Conservation (phyloP, 2,888 invertebrate species). For the Drosophila meridiana region DNA sequence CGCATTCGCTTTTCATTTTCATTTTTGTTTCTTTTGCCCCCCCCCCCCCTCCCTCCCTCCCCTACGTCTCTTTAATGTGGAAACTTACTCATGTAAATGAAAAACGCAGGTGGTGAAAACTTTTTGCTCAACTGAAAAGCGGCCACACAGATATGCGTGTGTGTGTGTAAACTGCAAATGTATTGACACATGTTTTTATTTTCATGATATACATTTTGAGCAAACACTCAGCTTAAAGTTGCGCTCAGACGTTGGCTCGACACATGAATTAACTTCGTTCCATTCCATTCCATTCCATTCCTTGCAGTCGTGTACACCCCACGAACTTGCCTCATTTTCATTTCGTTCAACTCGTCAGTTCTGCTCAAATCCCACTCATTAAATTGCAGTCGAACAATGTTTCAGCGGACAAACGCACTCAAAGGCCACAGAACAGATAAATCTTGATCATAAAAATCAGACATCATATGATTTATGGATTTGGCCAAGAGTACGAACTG, state of each 20-base stretch:
- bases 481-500: not conserved
- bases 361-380: slow-evolving; percentile 12
- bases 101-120: slow-evolving; percentile 71
- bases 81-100: slow-evolving; percentile 80
- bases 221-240: slow-evolving; percentile 48
- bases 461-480: slow-evolving; percentile 29
- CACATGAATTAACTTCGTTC: slow-evolving; percentile 67
- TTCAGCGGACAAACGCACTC: slow-evolving; percentile 11
- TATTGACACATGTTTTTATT: slow-evolving; percentile 62
- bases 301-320: not conserved
- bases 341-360: not conserved
- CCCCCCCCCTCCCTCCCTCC: not conserved
- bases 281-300: not conserved
- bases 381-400: slow-evolving; percentile 48
- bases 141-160: slow-evolving; percentile 19
- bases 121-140: slow-evolving; percentile 53
- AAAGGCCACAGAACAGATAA: slow-evolving; percentile 8
- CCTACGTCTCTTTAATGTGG: slow-evolving; percentile 56
- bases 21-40: slow-evolving; percentile 30
- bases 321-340: too few relatives aligned
- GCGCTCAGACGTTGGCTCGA: slow-evolving; percentile 19
- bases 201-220: slow-evolving; percentile 51
- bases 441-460: slow-evolving; percentile 28
- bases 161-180: slow-evolving; percentile 25
- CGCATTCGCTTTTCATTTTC: slow-evolving; percentile 54